Evolutionary conservation across 2,888 invertebrate species (phyloP).

Genomic region (Lepidocyrtinus sp.): DNA sequence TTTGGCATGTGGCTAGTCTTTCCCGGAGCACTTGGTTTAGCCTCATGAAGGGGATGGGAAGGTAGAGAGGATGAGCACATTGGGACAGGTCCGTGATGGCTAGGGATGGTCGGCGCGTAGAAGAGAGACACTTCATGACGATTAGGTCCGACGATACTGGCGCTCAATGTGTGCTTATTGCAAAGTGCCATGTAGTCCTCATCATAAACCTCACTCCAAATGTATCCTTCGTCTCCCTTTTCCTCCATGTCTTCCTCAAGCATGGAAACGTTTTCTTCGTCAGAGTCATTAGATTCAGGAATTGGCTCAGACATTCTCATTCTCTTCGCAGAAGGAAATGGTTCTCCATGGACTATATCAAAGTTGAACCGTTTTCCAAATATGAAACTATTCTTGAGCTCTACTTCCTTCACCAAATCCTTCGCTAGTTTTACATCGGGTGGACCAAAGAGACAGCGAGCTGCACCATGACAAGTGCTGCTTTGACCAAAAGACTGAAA

Average conservation of each 20-base stretch:
- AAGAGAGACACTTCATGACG: constrained; percentile 28
- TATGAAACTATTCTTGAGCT: constrained; percentile 31
- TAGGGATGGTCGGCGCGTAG: constrained; percentile 30
- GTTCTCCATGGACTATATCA: constrained; percentile 46
- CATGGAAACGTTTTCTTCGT: constrained; percentile 33
- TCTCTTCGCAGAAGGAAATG: constrained; percentile 32
- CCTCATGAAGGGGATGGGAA: background rate
- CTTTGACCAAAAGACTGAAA: background rate
- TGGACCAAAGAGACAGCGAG: constrained; percentile 50
- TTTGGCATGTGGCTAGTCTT: background rate
- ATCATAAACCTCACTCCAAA: constrained; percentile 37
- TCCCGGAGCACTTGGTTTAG: background rate
- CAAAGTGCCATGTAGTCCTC: constrained; percentile 44
- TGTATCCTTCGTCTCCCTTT: constrained; percentile 14
- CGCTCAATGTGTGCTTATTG: constrained; percentile 32
- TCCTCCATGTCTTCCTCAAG: background rate
- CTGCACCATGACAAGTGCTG: too few relatives aligned
- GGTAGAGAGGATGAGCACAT: background rate
- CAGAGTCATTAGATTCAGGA: constrained; percentile 3
- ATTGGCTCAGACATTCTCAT: constrained; percentile 15
- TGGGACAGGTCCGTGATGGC: background rate
- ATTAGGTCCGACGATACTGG: constrained; percentile 27
- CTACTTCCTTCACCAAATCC: constrained; percentile 42
- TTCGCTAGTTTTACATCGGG: constrained; percentile 43
- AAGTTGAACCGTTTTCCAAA: constrained; percentile 55